Evolutionary conservation across 35 echinoderm and acorn worm genomes (phyloP), one percentile per base, ranked within the genome.

Genomic region (Heliocidaris tuberculata): DNA sequence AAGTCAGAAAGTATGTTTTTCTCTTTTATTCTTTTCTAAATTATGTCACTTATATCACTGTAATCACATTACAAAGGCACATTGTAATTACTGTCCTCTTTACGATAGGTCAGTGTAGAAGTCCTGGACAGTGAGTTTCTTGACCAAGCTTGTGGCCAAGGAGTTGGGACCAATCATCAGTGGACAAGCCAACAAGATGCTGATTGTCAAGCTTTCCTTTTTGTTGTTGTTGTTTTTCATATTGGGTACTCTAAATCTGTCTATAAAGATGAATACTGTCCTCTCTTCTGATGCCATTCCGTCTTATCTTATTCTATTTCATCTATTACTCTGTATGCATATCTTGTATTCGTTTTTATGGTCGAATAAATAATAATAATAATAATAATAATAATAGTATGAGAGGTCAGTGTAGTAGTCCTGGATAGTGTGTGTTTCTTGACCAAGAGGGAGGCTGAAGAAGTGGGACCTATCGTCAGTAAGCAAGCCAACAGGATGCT

Each of bases 401-500:
- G n/a, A n/a, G n/a, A n/a, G n/a, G n/a, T n/a, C n/a, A n/a, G n/a
- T n/a, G n/a, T n/a, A n/a, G n/a, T n/a, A n/a, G n/a, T n/a, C n/a
- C n/a, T n/a, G n/a, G n/a, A 99, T 95, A 92, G 94, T 11, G 54
- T 99, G 42, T 99, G 98, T 86, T 97, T 94, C 95, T 94, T 97
- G 60, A 99, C 95, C 42, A 97, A 93, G 54, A 71, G 95, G 11
- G 47, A 97, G 54, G 98, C 93, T 21, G 94, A 97, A 60, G 96
- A 95, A 31, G 94, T 96, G 31, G 96, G 93, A 11, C 98, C 96
- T 2, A 88, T 96, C 90, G 94, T 99, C 94, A 94, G 93, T 31
- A 60, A 97, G 59, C 96, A 99, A 89, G 93, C 93, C 7, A 95
- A 99, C 86, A 99, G 97, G 54, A 47, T 95, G 24, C 86, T 99